A percentile compares a stretch with the other conserved stretches of the same genome.
Conservation (phyloP, 2,888 invertebrate species). For the Omphaloscelis lunosa region DNA sequence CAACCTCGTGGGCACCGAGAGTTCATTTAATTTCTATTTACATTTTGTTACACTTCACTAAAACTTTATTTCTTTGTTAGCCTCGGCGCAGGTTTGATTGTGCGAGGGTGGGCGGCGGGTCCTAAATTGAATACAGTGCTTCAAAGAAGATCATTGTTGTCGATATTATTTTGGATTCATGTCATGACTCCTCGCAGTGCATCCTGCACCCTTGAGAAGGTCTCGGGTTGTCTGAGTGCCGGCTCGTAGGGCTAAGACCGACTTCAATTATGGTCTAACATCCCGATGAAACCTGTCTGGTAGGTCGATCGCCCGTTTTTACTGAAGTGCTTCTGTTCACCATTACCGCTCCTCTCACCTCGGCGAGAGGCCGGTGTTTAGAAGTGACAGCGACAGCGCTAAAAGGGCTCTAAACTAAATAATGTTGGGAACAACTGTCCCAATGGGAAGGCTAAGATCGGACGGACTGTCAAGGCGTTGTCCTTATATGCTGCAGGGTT, state of each 20-base stretch:
- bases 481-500: not conserved
- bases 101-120: constrained; percentile 18
- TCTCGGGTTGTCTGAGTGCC: not conserved
- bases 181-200: not conserved
- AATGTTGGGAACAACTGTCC: not conserved
- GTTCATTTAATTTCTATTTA: constrained; percentile 4
- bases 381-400: constrained; percentile 18
- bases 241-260: not conserved
- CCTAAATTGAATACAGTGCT: not conserved
- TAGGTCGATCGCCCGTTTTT: not conserved
- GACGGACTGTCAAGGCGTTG: not conserved
- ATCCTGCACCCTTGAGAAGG: not conserved
- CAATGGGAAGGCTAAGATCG: not conserved
- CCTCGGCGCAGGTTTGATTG: constrained; percentile 37
- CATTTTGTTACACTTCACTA: not conserved
- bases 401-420: constrained; percentile 1
- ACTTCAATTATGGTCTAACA: not conserved
- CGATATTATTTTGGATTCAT: constrained; percentile 12
- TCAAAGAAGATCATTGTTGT: not conserved
- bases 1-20: constrained; percentile 9
- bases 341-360: not conserved
- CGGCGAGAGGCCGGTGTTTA: not conserved
- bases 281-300: not conserved
- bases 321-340: not conserved
- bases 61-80: constrained; percentile 7